Conservation (phyloP, 2,797 vertebrate species). For the Cygnus olor region DNA sequence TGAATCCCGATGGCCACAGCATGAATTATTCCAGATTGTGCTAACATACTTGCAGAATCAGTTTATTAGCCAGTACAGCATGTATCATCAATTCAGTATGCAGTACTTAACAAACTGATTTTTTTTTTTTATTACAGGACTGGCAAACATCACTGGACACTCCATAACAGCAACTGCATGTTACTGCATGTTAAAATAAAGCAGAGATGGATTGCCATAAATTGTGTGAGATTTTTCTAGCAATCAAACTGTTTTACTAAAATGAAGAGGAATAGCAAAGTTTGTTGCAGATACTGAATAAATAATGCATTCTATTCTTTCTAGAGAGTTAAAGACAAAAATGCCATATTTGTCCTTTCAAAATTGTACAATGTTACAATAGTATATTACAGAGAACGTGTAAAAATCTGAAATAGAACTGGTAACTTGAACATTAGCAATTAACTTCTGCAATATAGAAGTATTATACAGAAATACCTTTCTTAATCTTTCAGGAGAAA, state of each 20-base stretch:
- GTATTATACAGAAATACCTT: conserved; percentile 83
- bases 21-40: not conserved
- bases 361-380: not conserved
- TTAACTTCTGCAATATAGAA: not conserved
- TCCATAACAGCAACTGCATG: not conserved
- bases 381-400: not conserved
- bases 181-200: not conserved
- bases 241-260: not conserved
- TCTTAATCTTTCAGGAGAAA: conserved; percentile 94
- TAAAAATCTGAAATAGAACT: not conserved
- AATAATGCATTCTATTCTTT: conserved; percentile 5
- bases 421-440: not conserved
- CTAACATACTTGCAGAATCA: not conserved
- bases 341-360: not conserved
- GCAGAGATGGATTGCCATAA: not conserved
- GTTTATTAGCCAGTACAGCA: not conserved
- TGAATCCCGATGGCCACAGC: not conserved
- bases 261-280: not conserved
- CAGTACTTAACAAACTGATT: not conserved
- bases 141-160: not conserved
- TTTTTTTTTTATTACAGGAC: not conserved
- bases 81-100: not conserved
- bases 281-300: not conserved
- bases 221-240: not conserved
- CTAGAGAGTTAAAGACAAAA: not conserved